Evolutionary conservation across 2,797 vertebrate species (phyloP).

Genomic region (Threskiornis aethiopicus): DNA sequence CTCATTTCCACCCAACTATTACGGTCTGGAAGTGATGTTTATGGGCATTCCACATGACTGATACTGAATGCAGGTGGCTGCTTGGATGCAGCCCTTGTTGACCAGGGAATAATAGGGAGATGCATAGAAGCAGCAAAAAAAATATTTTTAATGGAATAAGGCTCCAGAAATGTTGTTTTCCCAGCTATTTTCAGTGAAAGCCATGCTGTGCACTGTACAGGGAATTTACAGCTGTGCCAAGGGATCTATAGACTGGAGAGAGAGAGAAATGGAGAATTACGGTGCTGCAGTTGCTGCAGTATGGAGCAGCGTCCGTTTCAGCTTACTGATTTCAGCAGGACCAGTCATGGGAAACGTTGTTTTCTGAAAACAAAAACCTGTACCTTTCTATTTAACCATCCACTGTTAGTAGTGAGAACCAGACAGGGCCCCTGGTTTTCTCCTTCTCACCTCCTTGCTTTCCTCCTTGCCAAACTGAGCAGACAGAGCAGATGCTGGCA

Average conservation of each 20-base stretch:
- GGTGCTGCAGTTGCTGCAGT: background rate
- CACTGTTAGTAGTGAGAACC: background rate
- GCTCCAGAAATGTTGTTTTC: background rate
- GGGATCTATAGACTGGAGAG: background rate
- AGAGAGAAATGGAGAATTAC: background rate
- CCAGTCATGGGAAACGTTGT: background rate
- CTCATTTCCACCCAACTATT: background rate
- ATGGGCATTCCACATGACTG: background rate
- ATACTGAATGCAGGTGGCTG: background rate
- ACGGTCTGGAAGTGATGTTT: background rate
- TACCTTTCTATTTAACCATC: background rate
- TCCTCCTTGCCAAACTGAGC: background rate
- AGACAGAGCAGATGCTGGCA: background rate
- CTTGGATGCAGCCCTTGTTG: background rate
- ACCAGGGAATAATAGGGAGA: background rate
- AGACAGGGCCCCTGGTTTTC: background rate
- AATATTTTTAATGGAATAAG: background rate
- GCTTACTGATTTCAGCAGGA: background rate
- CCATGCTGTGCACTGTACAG: background rate
- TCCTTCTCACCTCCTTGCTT: background rate
- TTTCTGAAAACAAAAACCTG: background rate
- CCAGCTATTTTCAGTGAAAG: background rate
- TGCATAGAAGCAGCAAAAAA: background rate
- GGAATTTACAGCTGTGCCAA: background rate
- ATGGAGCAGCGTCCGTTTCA: background rate